Base-by-base conservation (phyloP, 23 tunicate genomes). In the Oikopleura dioica region DNA sequence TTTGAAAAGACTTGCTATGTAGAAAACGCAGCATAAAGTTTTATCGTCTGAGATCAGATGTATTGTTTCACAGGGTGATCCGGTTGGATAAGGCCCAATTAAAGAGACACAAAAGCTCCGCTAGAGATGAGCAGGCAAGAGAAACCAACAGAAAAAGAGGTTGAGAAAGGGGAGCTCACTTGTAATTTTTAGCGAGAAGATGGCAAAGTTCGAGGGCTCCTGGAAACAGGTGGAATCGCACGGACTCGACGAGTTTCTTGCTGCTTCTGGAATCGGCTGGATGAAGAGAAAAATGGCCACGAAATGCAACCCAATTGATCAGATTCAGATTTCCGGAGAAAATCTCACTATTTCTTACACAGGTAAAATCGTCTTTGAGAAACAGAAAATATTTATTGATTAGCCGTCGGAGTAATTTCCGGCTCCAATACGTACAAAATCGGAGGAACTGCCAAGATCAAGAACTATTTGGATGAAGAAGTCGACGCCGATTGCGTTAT, bases 201-300 rank as follows among this genome's bases (percentile, higher is more conserved):
- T 44, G 16, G 16, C 16, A 44, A 9, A 9, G 9, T 44, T 44
- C 21, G 9, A 9, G 55, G 55, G 55, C 9, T 9, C 16, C 21
- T 44, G 55, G 55, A 9, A 44, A 21, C 55, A 44, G 21, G 55
- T 63, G 4, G 72, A 63, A 16, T 2, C 4, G 16, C 72, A 63
- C 26, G 72, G 72, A 63, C 33, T 63, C 30, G 72, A 4, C 33
- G 72, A 63, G 32, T 63, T 63, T 28, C 72, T 63, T 16, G 72
- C 16, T 2, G 72, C 72, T 63, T 31, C 16, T 2, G 72, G 72
- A 24, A 63, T 63, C 33, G 72, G 72, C 72, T 63, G 72, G 72
- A 63, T 63, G 72, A 63, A 63, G 26, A 23, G 72, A 24, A 63
- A 63, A 31, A 28, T 63, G 2, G 72, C 72, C 5, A 31, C 26